Evolutionary conservation across 2,888 invertebrate genomes (phyloP).

Genomic region (Cerceris ruficornis): DNA sequence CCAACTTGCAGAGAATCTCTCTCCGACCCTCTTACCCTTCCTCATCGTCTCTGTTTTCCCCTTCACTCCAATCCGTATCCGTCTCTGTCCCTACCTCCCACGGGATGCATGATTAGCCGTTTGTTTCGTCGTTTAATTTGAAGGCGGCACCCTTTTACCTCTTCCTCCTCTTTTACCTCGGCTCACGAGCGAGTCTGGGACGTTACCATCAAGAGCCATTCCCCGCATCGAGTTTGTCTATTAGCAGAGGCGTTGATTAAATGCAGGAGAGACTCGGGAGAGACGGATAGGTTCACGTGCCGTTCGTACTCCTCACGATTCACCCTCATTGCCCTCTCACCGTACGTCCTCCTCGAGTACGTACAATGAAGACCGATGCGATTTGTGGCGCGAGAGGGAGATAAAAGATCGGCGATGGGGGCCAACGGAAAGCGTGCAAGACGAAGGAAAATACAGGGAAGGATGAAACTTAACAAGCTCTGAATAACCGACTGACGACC

Average conservation of each 20-base stretch:
- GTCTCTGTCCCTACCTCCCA: conserved; percentile 47
- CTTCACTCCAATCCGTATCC: neutral
- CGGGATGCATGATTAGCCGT: conserved; percentile 79
- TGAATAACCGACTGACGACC: conserved; percentile 73
- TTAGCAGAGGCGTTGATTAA: conserved; percentile 80
- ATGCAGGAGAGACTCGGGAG: conserved; percentile 65
- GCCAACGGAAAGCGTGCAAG: neutral
- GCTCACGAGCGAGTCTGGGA: conserved; percentile 17
- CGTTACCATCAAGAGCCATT: conserved; percentile 75
- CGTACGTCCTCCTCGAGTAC: conserved; percentile 55
- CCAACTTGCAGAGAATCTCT: too few relatives aligned
- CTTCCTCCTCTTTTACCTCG: conserved; percentile 22
- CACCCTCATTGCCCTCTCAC: neutral
- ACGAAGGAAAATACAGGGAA: conserved; percentile 31
- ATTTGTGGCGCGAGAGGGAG: conserved; percentile 53
- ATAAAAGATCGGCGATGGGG: conserved; percentile 27
- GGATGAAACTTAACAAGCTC: conserved; percentile 68
- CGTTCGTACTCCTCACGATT: conserved; percentile 42
- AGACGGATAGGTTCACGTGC: conserved; percentile 72
- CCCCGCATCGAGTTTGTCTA: conserved; percentile 79
- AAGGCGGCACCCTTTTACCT: conserved; percentile 65
- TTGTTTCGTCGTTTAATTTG: conserved; percentile 80
- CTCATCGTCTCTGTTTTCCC: neutral
- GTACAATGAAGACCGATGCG: conserved; percentile 75
- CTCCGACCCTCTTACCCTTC: too few relatives aligned